Percentiles rank a stretch among this genome's conserved stretches.
phyloP scores from a whole-genome alignment of 2,888 invertebrate species.

The Cantharis rustica region DNA sequence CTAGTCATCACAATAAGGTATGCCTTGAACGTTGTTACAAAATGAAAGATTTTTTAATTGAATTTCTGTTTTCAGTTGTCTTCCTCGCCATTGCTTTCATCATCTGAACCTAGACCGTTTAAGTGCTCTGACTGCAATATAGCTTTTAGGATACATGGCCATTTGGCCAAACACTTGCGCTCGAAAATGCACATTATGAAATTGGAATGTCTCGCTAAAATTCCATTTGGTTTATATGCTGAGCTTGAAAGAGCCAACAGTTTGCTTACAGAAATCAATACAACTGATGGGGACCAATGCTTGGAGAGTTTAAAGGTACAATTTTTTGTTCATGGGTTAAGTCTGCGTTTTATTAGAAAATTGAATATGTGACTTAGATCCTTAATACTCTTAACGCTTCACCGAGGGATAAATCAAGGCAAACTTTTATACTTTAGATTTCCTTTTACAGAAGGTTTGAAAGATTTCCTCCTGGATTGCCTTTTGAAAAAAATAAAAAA shows the following conservation, averaged over 20 bases:
- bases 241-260: constrained; percentile 90
- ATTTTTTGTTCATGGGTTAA: too few species aligned
- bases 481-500: too few species aligned
- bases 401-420: too few species aligned
- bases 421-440: too few species aligned
- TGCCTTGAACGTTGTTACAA: constrained; percentile 2
- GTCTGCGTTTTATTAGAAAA: too few species aligned
- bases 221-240: constrained; percentile 93
- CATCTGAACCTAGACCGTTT: constrained; percentile 93
- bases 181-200: constrained; percentile 96
- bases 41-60: not conserved
- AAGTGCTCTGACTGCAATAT: constrained; percentile 95
- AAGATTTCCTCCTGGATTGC: too few species aligned
- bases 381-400: too few species aligned
- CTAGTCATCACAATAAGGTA: constrained; percentile 91
- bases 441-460: too few species aligned
- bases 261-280: constrained; percentile 92
- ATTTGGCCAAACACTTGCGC: constrained; percentile 94
- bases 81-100: constrained; percentile 69
- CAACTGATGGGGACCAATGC: constrained; percentile 94
- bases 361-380: too few species aligned
- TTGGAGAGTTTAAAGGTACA: constrained; percentile 82
- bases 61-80: constrained; percentile 47
- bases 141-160: constrained; percentile 95
- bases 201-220: constrained; percentile 87